These are phyloP conservation scores for Oryctes rhinoceros DNA, from an alignment of 1,140 invertebrate species.

Conservation along the genomic window DNA sequence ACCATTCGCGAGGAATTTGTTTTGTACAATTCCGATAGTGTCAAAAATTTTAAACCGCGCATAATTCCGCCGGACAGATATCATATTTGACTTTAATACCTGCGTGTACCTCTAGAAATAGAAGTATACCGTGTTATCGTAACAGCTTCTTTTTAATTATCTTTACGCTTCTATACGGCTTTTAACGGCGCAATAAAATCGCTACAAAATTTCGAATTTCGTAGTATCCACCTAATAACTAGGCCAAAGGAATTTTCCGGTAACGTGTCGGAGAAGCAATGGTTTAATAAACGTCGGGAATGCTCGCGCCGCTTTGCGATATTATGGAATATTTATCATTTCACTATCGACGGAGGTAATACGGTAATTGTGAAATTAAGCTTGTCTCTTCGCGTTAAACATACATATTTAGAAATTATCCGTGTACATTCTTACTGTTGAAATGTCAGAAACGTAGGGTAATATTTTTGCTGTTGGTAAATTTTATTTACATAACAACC, in stretches of 20 bases:
- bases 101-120: too few relatives aligned
- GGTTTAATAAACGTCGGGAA: not conserved
- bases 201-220: not conserved
- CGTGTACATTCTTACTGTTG: not conserved
- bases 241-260: conserved; percentile 9
- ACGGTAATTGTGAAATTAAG: not conserved
- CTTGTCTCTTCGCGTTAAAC: not conserved
- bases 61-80: too few relatives aligned
- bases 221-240: not conserved
- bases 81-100: too few relatives aligned
- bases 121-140: too few relatives aligned
- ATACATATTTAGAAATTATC: not conserved
- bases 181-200: not conserved
- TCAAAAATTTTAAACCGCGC: too few relatives aligned
- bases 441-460: not conserved
- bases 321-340: not conserved
- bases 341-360: not conserved
- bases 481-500: not conserved
- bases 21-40: too few relatives aligned
- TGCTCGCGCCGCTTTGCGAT: not conserved
- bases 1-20: too few relatives aligned
- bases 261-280: not conserved
- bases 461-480: not conserved
- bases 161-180: not conserved
- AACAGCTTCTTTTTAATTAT: not conserved